phyloP scores from a whole-genome alignment of 1,140 invertebrate genomes.

The Mercenaria mercenaria region DNA sequence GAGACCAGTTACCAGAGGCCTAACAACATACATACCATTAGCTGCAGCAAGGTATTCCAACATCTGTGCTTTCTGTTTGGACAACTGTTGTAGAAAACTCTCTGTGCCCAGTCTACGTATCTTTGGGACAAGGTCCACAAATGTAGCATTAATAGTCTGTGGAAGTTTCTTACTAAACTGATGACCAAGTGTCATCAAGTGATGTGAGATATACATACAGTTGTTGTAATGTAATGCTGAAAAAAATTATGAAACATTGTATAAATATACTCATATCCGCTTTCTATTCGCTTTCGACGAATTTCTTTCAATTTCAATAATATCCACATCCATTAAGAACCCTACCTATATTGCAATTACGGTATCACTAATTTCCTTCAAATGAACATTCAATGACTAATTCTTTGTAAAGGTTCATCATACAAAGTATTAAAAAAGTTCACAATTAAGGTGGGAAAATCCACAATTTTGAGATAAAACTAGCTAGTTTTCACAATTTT shows the following conservation, averaged over 20 bases:
- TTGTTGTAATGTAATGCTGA: constrained; percentile 97
- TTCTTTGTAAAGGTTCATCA: too few species aligned
- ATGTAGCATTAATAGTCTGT: constrained; percentile 86
- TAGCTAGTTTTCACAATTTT: too few species aligned
- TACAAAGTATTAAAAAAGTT: too few species aligned
- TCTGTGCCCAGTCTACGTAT: constrained; percentile 90
- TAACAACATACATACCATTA: constrained; percentile 88
- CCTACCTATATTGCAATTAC: too few species aligned
- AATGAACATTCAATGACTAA: too few species aligned
- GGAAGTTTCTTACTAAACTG: constrained; percentile 87
- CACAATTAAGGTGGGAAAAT: too few species aligned
- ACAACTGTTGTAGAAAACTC: constrained; percentile 91
- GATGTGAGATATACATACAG: constrained; percentile 94
- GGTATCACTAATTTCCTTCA: too few species aligned
- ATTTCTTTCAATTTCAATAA: background rate
- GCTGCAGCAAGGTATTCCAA: constrained; percentile 90
- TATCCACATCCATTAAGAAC: too few species aligned
- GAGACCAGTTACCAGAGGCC: too few species aligned
- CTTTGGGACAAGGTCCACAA: constrained; percentile 89
- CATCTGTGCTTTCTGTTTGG: constrained; percentile 91
- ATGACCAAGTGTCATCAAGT: constrained; percentile 89
- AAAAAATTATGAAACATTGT: too few species aligned
- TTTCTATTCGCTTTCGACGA: background rate
- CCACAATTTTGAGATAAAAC: too few species aligned
- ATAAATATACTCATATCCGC: constrained; percentile 17